Base-by-base conservation (phyloP, 2,888 invertebrate genomes). In the Synanthedon formicaeformis region DNA sequence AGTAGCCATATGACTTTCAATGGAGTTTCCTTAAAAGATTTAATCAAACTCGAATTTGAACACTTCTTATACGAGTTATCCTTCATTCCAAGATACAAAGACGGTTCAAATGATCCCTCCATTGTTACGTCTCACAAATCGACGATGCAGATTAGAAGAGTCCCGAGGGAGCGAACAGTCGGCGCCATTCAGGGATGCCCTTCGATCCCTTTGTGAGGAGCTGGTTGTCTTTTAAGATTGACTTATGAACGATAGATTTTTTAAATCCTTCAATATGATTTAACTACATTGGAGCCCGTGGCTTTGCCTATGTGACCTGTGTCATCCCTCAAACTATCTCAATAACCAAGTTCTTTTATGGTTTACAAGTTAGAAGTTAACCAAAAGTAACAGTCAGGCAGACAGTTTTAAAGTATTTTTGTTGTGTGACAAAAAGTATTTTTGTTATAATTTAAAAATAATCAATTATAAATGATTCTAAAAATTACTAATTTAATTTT, bases 201-300 rank as follows among this genome's bases (percentile, higher is more conserved):
- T 57, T 49, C 54, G 56, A 53, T 51, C 60, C 60, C 57, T 64
- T 69, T 62, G 63, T 62, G 65, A 61, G 61, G 64, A 60, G 62
- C 62, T 62, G 63, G 64, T 67, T 67, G 69, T 69, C 67, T 69
- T 66, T 62, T 60, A 61, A 60, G 61, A 62, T 63, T 60, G 58
- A 68, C 65, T 62, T 61, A 66, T 56, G 59, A 60, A 61, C 61
- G 63, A 58, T 56, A 60, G 57, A 41, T 12, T 41, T 41, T 41
- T 12, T n/a, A 6, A 27, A 27, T 3, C 6, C 27, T n/a, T n/a
- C n/a, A n/a, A n/a, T n/a, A n/a, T n/a, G n/a, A n/a, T n/a, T n/a
- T n/a, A n/a, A n/a, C n/a, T n/a, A n/a, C n/a, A n/a, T n/a, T n/a
- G n/a, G n/a, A n/a, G n/a, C n/a, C n/a, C n/a, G n/a, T n/a, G n/a